Percentiles rank a stretch among this genome's conserved stretches.
These are phyloP conservation scores for Lymantria monacha DNA, from an alignment of 2,888 invertebrate genomes.

Conservation along the genomic window DNA sequence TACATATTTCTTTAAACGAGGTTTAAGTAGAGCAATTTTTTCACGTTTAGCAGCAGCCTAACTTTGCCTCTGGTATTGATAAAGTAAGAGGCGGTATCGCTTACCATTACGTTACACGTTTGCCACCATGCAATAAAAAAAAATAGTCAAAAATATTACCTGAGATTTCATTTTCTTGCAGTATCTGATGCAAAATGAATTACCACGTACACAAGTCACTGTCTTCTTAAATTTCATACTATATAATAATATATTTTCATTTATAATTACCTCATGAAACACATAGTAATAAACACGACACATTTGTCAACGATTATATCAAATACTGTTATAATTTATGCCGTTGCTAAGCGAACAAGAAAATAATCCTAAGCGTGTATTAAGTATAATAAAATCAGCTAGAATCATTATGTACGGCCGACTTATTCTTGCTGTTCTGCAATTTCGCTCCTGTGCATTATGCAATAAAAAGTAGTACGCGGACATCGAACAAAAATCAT, in stretches of 20 bases:
- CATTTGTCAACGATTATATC: constrained; percentile 54
- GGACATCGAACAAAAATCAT: constrained; percentile 20
- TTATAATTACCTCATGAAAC: constrained; percentile 28
- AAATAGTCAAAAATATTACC: constrained; percentile 27
- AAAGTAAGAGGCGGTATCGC: no score
- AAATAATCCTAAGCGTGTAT: constrained; percentile 45
- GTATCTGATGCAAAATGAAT: constrained; percentile 60
- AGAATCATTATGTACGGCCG: constrained; percentile 61
- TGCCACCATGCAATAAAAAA: no score
- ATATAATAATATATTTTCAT: constrained; percentile 33
- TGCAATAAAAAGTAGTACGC: constrained; percentile 61
- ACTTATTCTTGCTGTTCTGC: constrained; percentile 56
- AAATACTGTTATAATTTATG: constrained; percentile 46
- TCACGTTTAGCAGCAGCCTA: no score
- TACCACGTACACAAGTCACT: constrained; percentile 66
- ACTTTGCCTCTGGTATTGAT: no score
- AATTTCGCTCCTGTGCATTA: constrained; percentile 46
- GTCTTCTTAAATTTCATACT: constrained; percentile 74
- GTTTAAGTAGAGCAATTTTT: no score
- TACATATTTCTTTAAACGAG: no score
- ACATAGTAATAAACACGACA: constrained; percentile 45
- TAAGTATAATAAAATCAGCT: constrained; percentile 59
- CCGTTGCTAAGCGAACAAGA: constrained; percentile 61
- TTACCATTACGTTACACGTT: no score
- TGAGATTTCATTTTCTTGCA: constrained; percentile 39